Conservation (phyloP, 1,140 invertebrate genomes). For the Hyphantria cunea region DNA sequence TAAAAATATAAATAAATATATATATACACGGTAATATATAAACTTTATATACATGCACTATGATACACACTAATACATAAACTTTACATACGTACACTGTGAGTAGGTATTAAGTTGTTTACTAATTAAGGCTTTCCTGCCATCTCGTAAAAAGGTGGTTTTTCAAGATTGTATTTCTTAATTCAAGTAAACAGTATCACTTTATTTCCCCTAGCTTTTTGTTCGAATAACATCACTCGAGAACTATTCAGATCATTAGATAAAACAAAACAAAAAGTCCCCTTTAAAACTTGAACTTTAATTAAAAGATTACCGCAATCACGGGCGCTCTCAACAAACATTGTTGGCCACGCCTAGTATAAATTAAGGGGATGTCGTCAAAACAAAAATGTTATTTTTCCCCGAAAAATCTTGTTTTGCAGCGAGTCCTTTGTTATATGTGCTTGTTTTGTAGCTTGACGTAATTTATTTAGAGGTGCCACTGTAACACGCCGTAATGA, state of each 20-base stretch:
- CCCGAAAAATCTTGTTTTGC: constrained; percentile 12
- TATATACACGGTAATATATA: too few relatives aligned
- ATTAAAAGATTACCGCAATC: constrained; percentile 18
- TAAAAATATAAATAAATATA: too few relatives aligned
- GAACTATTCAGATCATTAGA: too few relatives aligned
- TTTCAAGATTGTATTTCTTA: neutral
- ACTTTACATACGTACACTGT: too few relatives aligned
- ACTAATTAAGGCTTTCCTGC: too few relatives aligned
- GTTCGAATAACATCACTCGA: too few relatives aligned
- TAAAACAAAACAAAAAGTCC: neutral
- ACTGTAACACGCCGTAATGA: constrained; percentile 10
- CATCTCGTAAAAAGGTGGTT: too few relatives aligned
- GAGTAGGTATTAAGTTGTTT: too few relatives aligned
- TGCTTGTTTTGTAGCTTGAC: constrained; percentile 8
- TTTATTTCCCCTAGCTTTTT: too few relatives aligned
- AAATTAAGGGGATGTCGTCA: constrained; percentile 1
- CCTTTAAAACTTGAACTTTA: constrained; percentile 14
- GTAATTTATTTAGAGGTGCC: constrained; percentile 11
- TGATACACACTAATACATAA: too few relatives aligned
- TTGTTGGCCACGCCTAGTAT: neutral
- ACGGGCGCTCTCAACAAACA: neutral
- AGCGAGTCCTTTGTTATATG: constrained; percentile 11
- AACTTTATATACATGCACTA: too few relatives aligned
- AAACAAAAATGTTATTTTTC: constrained; percentile 27
- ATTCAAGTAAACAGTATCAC: too few relatives aligned